phyloP scores from a whole-genome alignment of 2,888 invertebrate species.

The Biston betularia region DNA sequence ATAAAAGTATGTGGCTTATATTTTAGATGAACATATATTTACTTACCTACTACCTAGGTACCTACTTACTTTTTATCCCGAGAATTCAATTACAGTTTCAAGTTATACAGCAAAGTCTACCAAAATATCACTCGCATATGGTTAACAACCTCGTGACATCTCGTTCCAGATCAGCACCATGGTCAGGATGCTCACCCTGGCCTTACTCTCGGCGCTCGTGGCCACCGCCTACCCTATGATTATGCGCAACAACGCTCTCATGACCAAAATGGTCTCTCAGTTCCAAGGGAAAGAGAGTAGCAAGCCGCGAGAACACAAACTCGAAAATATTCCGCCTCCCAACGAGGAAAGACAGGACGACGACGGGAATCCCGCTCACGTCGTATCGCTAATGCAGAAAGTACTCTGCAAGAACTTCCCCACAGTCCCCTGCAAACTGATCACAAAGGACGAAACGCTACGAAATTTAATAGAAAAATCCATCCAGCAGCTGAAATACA shows the following conservation, averaged over 20 bases:
- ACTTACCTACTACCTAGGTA: too few species aligned
- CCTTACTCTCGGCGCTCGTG: slow-evolving; percentile 42
- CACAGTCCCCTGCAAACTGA: slow-evolving; percentile 70
- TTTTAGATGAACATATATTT: too few species aligned
- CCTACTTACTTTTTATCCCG: not conserved
- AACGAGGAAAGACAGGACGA: not conserved
- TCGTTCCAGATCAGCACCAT: slow-evolving; percentile 35
- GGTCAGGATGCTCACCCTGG: slow-evolving; percentile 29
- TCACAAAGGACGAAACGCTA: slow-evolving; percentile 65
- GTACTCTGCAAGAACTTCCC: slow-evolving; percentile 77
- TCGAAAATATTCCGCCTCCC: not conserved
- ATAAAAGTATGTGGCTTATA: too few species aligned
- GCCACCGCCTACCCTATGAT: slow-evolving; percentile 57
- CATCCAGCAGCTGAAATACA: slow-evolving; percentile 71
- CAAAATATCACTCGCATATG: not conserved
- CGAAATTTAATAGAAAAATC: slow-evolving; percentile 68
- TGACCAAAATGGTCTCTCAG: slow-evolving; percentile 74
- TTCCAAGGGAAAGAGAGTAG: slow-evolving; percentile 66
- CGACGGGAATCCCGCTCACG: slow-evolving; percentile 18
- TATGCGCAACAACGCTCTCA: slow-evolving; percentile 74
- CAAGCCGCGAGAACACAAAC: slow-evolving; percentile 26
- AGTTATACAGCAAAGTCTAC: not conserved
- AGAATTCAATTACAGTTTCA: not conserved
- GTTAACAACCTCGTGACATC: slow-evolving; percentile 11
- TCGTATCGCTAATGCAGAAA: slow-evolving; percentile 69